Evolutionary conservation across 2,888 invertebrate species (phyloP).

Genomic region (Muscina levida): DNA sequence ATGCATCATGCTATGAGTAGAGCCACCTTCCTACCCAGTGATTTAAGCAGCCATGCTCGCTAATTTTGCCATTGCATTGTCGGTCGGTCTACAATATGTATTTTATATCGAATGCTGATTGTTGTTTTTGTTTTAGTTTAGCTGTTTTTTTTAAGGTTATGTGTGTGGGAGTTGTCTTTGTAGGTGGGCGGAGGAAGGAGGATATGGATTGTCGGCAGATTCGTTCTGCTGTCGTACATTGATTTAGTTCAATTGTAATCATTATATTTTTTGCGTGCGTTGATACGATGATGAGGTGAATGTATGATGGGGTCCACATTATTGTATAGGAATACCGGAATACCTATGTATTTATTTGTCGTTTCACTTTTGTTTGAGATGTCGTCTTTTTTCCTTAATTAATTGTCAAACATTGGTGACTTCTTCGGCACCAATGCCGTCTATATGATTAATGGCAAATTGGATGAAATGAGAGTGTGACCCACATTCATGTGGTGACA

Average conservation of each 20-base stretch:
- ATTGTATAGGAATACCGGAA: no score
- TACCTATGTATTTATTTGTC: constrained; percentile 20
- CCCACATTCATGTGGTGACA: constrained; percentile 41
- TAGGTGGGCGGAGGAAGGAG: constrained; percentile 36
- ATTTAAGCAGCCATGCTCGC: constrained; percentile 1
- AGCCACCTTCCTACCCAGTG: no score
- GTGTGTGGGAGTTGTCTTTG: constrained; percentile 56
- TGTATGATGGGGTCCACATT: background rate
- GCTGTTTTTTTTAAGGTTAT: constrained; percentile 62
- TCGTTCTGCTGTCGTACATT: background rate
- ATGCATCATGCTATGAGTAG: no score
- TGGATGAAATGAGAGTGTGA: constrained; percentile 17
- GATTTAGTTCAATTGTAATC: constrained; percentile 13
- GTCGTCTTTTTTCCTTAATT: background rate
- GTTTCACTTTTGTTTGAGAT: constrained; percentile 10
- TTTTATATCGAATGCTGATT: constrained; percentile 42
- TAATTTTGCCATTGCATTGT: constrained; percentile 7
- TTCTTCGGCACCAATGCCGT: background rate
- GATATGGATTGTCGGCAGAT: background rate
- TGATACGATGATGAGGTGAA: background rate
- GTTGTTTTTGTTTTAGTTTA: constrained; percentile 44
- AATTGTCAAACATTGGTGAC: no score
- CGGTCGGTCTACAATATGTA: constrained; percentile 28
- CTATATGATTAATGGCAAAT: constrained; percentile 41
- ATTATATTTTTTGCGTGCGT: constrained; percentile 14